These are phyloP conservation scores for Dryas iulia DNA, from an alignment of 1,140 invertebrate genomes.

Conservation along the genomic window DNA sequence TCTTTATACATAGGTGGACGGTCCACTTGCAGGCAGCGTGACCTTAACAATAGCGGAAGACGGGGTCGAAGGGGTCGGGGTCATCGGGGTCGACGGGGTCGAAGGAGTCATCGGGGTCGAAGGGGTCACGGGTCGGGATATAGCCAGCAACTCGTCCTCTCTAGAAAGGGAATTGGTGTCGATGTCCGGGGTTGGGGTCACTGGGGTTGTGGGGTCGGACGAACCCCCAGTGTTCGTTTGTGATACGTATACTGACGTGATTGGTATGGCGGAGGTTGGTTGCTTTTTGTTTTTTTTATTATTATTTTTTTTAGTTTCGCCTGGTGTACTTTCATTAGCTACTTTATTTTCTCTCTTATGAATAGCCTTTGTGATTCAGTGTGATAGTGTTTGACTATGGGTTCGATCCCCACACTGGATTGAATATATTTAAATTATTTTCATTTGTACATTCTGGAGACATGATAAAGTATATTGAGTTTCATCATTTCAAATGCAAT, in stretches of 20 bases:
- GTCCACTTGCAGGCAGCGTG: slow-evolving; percentile 47
- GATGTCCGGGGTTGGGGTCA: slow-evolving; percentile 18
- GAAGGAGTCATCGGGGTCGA: not conserved
- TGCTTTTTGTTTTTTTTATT: not conserved
- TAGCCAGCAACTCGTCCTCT: slow-evolving; percentile 59
- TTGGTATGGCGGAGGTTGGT: slow-evolving; percentile 56
- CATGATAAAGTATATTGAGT: no score
- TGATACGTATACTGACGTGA: slow-evolving; percentile 51
- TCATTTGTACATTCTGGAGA: no score
- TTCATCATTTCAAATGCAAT: no score
- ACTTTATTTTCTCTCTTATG: no score
- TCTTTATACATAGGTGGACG: slow-evolving; percentile 48
- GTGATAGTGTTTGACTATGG: no score
- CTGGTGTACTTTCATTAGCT: no score
- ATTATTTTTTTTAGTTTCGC: not conserved
- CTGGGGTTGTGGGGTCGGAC: slow-evolving; percentile 43
- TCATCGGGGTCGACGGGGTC: not conserved
- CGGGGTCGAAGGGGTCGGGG: not conserved
- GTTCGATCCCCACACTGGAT: no score
- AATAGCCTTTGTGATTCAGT: no score
- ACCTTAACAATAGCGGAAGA: not conserved
- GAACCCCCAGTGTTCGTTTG: slow-evolving; percentile 55
- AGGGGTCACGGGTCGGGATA: slow-evolving; percentile 37
- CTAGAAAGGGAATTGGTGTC: slow-evolving; percentile 56
- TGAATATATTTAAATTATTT: no score